These are phyloP conservation scores for Drosophila peninsularis DNA, from an alignment of 2,888 invertebrate species.

Conservation along the genomic window DNA sequence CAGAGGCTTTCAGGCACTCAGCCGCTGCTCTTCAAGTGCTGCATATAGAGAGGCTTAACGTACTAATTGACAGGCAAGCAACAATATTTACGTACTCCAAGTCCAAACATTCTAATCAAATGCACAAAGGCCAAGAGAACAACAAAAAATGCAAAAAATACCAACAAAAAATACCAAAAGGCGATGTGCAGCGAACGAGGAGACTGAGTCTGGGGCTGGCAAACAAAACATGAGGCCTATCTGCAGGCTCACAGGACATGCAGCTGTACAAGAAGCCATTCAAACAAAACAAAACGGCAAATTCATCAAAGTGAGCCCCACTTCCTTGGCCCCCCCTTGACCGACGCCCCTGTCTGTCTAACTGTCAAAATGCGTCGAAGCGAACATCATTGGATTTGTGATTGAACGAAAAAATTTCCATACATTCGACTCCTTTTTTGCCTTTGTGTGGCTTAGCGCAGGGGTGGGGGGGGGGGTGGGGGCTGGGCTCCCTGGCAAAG, in stretches of 20 bases:
- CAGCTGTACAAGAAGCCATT: slow-evolving; percentile 47
- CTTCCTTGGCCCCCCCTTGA: not conserved
- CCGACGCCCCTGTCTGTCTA: slow-evolving; percentile 51
- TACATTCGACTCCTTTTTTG: slow-evolving; percentile 67
- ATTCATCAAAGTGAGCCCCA: slow-evolving; percentile 68
- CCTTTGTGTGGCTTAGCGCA: slow-evolving; percentile 10
- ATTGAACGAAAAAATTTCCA: slow-evolving; percentile 80
- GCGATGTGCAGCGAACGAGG: slow-evolving; percentile 24
- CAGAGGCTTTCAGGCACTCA: slow-evolving; percentile 18
- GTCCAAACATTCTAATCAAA: slow-evolving; percentile 80
- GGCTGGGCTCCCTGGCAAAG: not conserved
- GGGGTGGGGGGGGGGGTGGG: not conserved
- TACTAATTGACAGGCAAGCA: slow-evolving; percentile 78
- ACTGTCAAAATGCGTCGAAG: slow-evolving; percentile 83
- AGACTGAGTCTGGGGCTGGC: not conserved
- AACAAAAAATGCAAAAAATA: slow-evolving; percentile 6
- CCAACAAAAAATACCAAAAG: slow-evolving; percentile 33
- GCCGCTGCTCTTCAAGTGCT: slow-evolving; percentile 16
- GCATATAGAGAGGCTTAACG: slow-evolving; percentile 61
- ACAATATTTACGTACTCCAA: slow-evolving; percentile 78
- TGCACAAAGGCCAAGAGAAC: slow-evolving; percentile 55
- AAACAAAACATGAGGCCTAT: slow-evolving; percentile 45
- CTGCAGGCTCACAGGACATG: slow-evolving; percentile 27
- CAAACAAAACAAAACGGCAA: slow-evolving; percentile 68
- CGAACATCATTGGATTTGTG: slow-evolving; percentile 84